Conservation (phyloP, 2,888 invertebrate genomes). For the Argyra leucocephala region DNA sequence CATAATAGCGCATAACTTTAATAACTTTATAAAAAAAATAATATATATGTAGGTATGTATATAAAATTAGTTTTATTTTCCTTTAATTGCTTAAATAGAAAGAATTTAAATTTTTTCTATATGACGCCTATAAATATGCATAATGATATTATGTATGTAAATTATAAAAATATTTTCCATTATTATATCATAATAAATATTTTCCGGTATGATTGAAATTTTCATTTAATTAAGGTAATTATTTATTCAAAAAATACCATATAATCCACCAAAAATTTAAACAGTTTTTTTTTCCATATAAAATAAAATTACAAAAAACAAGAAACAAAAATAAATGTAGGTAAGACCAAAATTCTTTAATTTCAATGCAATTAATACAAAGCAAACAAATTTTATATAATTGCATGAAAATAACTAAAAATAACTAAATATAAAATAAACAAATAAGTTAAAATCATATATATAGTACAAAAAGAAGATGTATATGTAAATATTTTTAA, state of each 20-base stretch:
- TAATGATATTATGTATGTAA: conserved; percentile 1
- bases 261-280: background rate
- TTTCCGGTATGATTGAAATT: background rate
- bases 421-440: background rate
- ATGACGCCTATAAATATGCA: background rate
- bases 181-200: background rate
- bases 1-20: too few species aligned
- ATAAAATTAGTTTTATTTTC: too few species aligned
- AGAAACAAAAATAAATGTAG: background rate
- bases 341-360: background rate
- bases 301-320: background rate
- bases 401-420: background rate
- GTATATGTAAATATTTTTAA: background rate
- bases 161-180: background rate
- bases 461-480: background rate
- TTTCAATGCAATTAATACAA: too few species aligned
- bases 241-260: background rate
- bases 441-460: background rate
- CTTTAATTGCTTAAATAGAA: too few species aligned
- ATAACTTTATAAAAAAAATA: too few species aligned
- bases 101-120: background rate
- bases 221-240: background rate
- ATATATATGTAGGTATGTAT: too few species aligned
- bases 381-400: too few species aligned
- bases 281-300: background rate